A percentile compares a stretch with the other conserved stretches of the same genome.
Conservation (phyloP, 2,888 invertebrate species). For the Chrysopilus asiliformis region DNA sequence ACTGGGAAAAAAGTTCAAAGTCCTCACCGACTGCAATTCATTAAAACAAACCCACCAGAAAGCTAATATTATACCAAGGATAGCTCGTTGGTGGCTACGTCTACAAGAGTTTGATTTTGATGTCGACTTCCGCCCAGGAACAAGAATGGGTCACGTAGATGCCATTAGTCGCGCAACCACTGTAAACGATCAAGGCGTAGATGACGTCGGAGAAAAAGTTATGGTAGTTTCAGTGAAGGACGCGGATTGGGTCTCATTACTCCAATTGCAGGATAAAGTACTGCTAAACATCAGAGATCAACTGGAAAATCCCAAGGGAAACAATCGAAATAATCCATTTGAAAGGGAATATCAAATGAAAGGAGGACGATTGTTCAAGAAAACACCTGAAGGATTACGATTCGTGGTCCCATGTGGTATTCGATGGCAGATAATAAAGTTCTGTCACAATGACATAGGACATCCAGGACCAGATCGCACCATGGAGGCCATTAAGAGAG, state of each 20-base stretch:
- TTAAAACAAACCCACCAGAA: too few relatives aligned
- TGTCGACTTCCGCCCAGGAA: too few relatives aligned
- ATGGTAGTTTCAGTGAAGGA: neutral
- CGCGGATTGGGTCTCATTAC: neutral
- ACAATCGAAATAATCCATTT: neutral
- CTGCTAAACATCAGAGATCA: neutral
- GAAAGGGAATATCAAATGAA: neutral
- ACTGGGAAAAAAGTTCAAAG: too few relatives aligned
- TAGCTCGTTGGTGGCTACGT: too few relatives aligned
- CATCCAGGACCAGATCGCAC: neutral
- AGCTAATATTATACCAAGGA: too few relatives aligned
- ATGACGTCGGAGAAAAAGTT: neutral
- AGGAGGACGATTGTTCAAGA: neutral
- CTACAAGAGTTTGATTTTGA: too few relatives aligned
- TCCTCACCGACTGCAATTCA: too few relatives aligned
- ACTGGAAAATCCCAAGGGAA: neutral
- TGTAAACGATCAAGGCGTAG: too few relatives aligned
- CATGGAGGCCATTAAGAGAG: neutral
- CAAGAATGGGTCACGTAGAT: too few relatives aligned
- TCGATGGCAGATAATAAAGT: neutral
- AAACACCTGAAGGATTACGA: neutral
- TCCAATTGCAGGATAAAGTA: neutral
- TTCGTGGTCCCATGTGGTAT: neutral
- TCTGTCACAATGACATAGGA: neutral
- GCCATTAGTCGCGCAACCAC: too few relatives aligned